These are phyloP conservation scores for Hypocryptadius cinnamomeus DNA, from an alignment of 2,113 vertebrate species.

Conservation along the genomic window DNA sequence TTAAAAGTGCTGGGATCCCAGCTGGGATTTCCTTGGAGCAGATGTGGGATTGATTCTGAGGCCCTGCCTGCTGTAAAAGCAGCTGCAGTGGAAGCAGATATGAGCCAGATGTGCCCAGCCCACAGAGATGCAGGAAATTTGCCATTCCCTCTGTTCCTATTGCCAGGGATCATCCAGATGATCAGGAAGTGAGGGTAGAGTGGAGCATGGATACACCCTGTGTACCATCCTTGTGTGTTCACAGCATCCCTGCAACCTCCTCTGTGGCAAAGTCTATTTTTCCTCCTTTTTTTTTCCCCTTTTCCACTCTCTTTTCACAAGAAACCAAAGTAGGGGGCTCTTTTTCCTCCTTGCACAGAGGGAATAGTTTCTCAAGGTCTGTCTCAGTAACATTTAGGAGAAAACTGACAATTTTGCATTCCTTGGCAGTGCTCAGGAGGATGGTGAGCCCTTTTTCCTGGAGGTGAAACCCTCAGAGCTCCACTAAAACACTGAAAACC, in stretches of 20 bases:
- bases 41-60: not conserved
- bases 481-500: not conserved
- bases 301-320: not conserved
- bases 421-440: not conserved
- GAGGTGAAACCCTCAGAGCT: not conserved
- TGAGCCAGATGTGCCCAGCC: not conserved
- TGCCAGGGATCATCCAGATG: not conserved
- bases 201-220: accelerated
- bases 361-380: not conserved
- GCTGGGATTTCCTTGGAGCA: not conserved
- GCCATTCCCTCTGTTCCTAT: not conserved
- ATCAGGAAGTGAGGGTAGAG: not conserved
- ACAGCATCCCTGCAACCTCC: not conserved
- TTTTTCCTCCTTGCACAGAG: not conserved
- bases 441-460: not conserved
- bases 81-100: not conserved
- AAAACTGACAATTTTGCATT: not conserved
- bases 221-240: not conserved
- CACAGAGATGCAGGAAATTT: not conserved
- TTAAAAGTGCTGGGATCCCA: not conserved
- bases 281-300: not conserved
- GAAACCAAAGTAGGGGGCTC: not conserved
- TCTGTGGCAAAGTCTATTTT: not conserved
- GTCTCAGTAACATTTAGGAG: not conserved
- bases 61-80: not conserved